Evolutionary conservation across 1,140 invertebrate species (phyloP).

Genomic region (Zaprionus ghesquierei): DNA sequence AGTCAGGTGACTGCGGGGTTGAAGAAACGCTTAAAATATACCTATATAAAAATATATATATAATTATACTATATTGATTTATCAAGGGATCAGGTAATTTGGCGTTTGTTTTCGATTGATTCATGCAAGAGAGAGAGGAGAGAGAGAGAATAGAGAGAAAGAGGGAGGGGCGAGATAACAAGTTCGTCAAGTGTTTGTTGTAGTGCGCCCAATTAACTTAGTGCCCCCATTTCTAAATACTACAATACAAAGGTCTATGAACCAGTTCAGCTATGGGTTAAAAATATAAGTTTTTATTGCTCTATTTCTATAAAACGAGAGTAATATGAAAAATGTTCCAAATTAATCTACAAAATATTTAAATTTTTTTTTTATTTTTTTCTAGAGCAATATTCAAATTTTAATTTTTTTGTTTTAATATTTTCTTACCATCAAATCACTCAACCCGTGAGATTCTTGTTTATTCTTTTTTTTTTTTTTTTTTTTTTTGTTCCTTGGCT

Average conservation of each 20-base stretch:
- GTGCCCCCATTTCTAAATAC: not conserved
- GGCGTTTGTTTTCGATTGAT: not conserved
- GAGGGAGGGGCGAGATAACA: not conserved
- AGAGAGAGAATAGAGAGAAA: not conserved
- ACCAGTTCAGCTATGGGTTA: slow-evolving; percentile 7
- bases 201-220: not conserved
- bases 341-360: too few species aligned
- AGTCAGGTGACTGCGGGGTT: not conserved
- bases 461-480: not conserved
- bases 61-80: not conserved
- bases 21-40: not conserved
- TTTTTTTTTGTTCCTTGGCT: too few species aligned
- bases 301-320: not conserved
- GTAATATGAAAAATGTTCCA: too few species aligned
- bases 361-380: too few species aligned
- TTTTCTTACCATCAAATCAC: not conserved
- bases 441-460: not conserved
- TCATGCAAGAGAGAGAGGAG: not conserved
- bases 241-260: not conserved
- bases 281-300: not conserved
- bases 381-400: too few species aligned
- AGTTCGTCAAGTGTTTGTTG: not conserved
- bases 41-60: not conserved
- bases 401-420: not conserved
- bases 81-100: not conserved